Conservation (phyloP, 2,888 invertebrate species). For the Pollenia angustigena region DNA sequence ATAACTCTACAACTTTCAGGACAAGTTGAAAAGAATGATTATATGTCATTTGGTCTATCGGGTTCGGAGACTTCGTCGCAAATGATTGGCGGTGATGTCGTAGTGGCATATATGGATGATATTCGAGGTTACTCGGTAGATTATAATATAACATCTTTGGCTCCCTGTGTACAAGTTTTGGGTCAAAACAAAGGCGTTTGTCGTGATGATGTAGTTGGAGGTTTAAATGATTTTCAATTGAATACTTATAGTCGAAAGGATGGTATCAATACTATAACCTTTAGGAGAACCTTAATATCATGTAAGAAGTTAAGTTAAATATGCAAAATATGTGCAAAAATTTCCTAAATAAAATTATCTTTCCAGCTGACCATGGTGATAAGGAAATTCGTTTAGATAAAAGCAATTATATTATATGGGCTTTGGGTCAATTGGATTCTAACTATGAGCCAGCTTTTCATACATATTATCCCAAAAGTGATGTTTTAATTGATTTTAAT, state of each 20-base stretch:
- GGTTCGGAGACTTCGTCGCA: slow-evolving; percentile 89
- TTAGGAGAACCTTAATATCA: slow-evolving; percentile 90
- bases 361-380: slow-evolving; percentile 90
- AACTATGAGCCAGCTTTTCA: slow-evolving; percentile 93
- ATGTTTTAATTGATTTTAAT: slow-evolving; percentile 88
- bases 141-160: slow-evolving; percentile 93
- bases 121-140: slow-evolving; percentile 90
- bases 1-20: slow-evolving; percentile 93
- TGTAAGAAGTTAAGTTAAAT: slow-evolving; percentile 85
- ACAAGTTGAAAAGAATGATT: slow-evolving; percentile 89
- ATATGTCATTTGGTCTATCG: slow-evolving; percentile 95
- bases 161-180: slow-evolving; percentile 93
- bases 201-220: slow-evolving; percentile 92
- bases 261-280: slow-evolving; percentile 92
- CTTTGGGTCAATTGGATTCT: slow-evolving; percentile 91
- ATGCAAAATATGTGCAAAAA: neutral
- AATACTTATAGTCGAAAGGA: slow-evolving; percentile 89
- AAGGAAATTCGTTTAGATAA: slow-evolving; percentile 88
- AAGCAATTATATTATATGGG: slow-evolving; percentile 91
- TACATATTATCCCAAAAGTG: slow-evolving; percentile 90
- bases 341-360: slow-evolving; percentile 55
- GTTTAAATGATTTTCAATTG: slow-evolving; percentile 92
- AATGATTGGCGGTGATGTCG: slow-evolving; percentile 94
- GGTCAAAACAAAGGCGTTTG: slow-evolving; percentile 95
- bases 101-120: slow-evolving; percentile 90